Percentiles rank a stretch among this genome's conserved stretches.
These are phyloP conservation scores for Andrena hattorfiana DNA, from an alignment of 2,888 invertebrate species.

Conservation along the genomic window DNA sequence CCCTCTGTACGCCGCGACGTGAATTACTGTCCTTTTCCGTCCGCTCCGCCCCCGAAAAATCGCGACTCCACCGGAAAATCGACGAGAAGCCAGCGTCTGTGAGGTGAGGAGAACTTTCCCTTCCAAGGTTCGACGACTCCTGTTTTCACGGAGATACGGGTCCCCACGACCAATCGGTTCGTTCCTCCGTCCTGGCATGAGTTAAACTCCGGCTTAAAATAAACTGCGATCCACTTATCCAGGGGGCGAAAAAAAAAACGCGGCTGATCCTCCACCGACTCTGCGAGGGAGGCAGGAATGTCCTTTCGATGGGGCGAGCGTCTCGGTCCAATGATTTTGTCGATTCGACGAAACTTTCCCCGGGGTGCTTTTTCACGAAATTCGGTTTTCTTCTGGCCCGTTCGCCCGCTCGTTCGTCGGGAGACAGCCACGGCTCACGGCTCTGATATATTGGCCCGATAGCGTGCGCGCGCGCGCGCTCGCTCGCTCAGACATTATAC, in stretches of 20 bases:
- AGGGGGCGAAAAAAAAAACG: slow-evolving; percentile 23
- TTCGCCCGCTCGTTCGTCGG: slow-evolving; percentile 57
- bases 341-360: slow-evolving; percentile 67
- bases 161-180: slow-evolving; percentile 1
- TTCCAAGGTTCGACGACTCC: not conserved
- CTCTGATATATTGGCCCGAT: slow-evolving; percentile 77
- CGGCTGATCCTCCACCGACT: slow-evolving; percentile 16
- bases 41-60: not conserved
- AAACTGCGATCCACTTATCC: slow-evolving; percentile 48
- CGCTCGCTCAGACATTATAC: slow-evolving; percentile 77
- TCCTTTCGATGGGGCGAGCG: slow-evolving; percentile 34
- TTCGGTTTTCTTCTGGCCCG: slow-evolving; percentile 47
- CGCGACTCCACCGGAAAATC: not conserved
- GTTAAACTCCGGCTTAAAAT: slow-evolving; percentile 41
- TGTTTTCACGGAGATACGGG: not conserved
- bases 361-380: slow-evolving; percentile 56
- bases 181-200: slow-evolving; percentile 2
- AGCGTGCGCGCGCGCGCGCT: slow-evolving; percentile 70
- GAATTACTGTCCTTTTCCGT: not conserved
- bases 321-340: slow-evolving; percentile 64
- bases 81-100: not conserved
- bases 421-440: slow-evolving; percentile 51
- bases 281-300: slow-evolving; percentile 3
- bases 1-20: not conserved
- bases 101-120: not conserved